Evolutionary conservation across 2,797 vertebrate species (phyloP).

Genomic region (Danio tinwini): DNA sequence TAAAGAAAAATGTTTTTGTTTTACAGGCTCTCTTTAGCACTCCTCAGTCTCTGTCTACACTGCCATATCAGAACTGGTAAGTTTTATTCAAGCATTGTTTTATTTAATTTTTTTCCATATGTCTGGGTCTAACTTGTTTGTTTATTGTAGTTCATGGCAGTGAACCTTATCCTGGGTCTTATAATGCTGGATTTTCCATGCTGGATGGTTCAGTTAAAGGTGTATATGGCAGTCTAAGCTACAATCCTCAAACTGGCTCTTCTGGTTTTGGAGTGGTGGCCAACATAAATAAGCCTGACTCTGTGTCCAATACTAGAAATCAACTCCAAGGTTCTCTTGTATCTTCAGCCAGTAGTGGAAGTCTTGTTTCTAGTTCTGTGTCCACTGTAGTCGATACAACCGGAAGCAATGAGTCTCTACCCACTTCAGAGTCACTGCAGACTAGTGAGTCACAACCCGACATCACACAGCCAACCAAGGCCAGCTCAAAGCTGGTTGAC

Average conservation of each 20-base stretch:
- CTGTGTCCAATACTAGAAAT: not conserved
- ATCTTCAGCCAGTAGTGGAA: not conserved
- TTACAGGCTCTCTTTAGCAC: not conserved
- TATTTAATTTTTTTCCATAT: not conserved
- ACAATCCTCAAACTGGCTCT: not conserved
- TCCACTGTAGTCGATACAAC: not conserved
- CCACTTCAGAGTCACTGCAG: not conserved
- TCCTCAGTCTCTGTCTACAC: slow-evolving; percentile 1
- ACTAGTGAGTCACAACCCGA: too few species aligned
- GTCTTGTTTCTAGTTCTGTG: not conserved
- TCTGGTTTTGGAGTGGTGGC: not conserved
- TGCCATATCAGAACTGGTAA: not conserved
- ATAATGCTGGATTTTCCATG: not conserved
- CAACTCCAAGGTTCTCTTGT: not conserved
- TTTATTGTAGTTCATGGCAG: not conserved
- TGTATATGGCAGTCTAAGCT: not conserved
- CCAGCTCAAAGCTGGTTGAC: not conserved
- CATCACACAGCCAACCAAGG: not conserved
- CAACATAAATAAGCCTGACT: not conserved
- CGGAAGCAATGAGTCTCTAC: not conserved
- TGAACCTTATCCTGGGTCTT: not conserved
- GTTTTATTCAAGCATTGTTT: not conserved
- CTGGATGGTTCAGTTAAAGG: not conserved
- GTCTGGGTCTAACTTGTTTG: not conserved
- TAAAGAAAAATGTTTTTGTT: not conserved